Evolutionary conservation across 35 echinoderm and acorn worm species (phyloP).

Genomic region (Nesometra sesokonis): DNA sequence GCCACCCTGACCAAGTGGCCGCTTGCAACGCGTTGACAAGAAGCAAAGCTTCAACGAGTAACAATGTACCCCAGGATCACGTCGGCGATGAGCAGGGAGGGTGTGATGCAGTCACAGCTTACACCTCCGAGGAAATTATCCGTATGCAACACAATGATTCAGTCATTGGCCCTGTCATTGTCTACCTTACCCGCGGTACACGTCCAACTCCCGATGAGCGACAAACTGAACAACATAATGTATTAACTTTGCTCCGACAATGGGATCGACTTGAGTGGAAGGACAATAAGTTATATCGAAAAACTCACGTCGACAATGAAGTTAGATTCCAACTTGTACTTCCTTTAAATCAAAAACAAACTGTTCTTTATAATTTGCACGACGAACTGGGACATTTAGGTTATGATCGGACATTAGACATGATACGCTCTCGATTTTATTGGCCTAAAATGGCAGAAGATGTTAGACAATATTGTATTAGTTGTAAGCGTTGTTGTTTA

Average conservation of each 20-base stretch:
- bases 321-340: slow-evolving; percentile 39
- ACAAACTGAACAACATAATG: neutral
- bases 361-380: slow-evolving; percentile 24
- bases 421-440: slow-evolving; percentile 35
- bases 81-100: neutral
- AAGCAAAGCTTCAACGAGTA: neutral
- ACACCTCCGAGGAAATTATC: neutral
- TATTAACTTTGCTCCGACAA: slow-evolving; percentile 7
- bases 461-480: slow-evolving; percentile 11
- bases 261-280: slow-evolving; percentile 29
- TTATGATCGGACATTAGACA: slow-evolving; percentile 23
- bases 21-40: neutral
- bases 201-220: neutral
- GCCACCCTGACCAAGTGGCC: neutral
- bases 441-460: slow-evolving; percentile 36
- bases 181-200: neutral
- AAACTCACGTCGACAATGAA: neutral
- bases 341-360: slow-evolving; percentile 7
- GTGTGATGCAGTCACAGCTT: neutral
- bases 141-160: slow-evolving; percentile 3
- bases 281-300: slow-evolving; percentile 14
- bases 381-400: slow-evolving; percentile 40
- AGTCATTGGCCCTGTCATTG: neutral
- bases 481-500: slow-evolving; percentile 25
- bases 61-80: neutral